phyloP scores from a whole-genome alignment of 2,888 invertebrate species.

The Hartigia nigra region DNA sequence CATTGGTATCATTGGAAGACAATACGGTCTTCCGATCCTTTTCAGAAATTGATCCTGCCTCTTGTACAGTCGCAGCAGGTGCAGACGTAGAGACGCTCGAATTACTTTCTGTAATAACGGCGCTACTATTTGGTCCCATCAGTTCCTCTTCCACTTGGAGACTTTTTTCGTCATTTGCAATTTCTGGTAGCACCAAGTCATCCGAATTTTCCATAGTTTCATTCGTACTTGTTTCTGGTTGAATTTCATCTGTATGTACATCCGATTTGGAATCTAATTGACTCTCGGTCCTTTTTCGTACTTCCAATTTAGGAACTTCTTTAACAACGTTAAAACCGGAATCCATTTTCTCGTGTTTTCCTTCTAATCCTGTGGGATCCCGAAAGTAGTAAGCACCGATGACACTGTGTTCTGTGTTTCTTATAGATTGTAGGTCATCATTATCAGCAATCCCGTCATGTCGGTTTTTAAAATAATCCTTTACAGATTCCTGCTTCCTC shows the following conservation, averaged over 20 bases:
- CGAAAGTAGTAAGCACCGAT: not conserved
- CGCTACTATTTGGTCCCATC: not conserved
- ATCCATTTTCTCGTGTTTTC: slow-evolving; percentile 24
- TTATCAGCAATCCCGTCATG: slow-evolving; percentile 17
- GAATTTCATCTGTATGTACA: slow-evolving; percentile 26
- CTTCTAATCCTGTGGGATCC: slow-evolving; percentile 18
- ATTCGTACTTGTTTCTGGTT: slow-evolving; percentile 6
- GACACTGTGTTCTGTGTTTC: not conserved
- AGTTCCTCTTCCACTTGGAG: slow-evolving; percentile 19
- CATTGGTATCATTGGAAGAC: not conserved
- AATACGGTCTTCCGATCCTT: not conserved
- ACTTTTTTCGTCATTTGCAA: slow-evolving; percentile 37
- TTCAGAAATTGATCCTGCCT: not conserved
- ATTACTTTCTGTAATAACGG: not conserved
- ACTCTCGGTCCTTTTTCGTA: slow-evolving; percentile 21
- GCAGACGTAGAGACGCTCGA: not conserved
- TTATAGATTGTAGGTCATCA: not conserved
- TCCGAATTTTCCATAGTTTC: slow-evolving; percentile 26
- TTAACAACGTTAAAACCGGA: slow-evolving; percentile 20
- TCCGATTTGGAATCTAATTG: slow-evolving; percentile 14
- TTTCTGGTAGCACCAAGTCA: slow-evolving; percentile 23
- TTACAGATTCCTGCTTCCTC: slow-evolving; percentile 6
- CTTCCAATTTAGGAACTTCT: not conserved
- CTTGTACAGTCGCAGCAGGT: not conserved
- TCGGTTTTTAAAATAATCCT: slow-evolving; percentile 32